phyloP scores from a whole-genome alignment of 2,888 invertebrate species.

The Megamerina dolium region DNA sequence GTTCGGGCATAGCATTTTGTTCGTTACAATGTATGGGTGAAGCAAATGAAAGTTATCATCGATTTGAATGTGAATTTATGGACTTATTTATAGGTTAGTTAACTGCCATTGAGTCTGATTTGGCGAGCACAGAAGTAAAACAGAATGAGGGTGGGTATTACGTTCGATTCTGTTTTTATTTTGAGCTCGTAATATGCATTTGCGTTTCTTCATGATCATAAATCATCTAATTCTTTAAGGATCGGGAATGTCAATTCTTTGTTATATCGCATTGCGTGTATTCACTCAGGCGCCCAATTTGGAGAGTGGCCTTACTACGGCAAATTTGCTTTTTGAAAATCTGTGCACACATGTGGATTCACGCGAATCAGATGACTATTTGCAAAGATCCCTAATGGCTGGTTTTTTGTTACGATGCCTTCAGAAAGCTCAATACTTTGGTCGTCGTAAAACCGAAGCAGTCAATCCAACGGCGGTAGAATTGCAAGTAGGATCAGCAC shows the following conservation, averaged over 20 bases:
- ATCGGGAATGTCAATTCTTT: constrained; percentile 76
- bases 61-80: constrained; percentile 67
- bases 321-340: constrained; percentile 55
- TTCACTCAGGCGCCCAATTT: constrained; percentile 60
- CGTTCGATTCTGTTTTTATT: too few species aligned
- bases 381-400: constrained; percentile 72
- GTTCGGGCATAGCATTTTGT: constrained; percentile 75
- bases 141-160: too few species aligned
- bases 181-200: background rate
- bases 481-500: constrained; percentile 57
- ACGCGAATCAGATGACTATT: constrained; percentile 61
- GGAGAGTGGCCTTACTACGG: constrained; percentile 42
- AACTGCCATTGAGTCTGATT: background rate
- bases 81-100: constrained; percentile 64
- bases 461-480: constrained; percentile 53
- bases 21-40: constrained; percentile 58
- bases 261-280: constrained; percentile 68
- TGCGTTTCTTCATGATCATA: background rate
- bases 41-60: constrained; percentile 64
- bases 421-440: constrained; percentile 63
- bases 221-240: constrained; percentile 46
- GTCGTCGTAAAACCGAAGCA: constrained; percentile 46
- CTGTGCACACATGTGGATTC: constrained; percentile 61
- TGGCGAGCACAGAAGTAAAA: too few species aligned
- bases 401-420: constrained; percentile 67